Evolutionary conservation across 35 echinoderm and acorn worm genomes (phyloP), one percentile per base, ranked within the genome.

Genomic region (Heliocidaris erythrogramma): DNA sequence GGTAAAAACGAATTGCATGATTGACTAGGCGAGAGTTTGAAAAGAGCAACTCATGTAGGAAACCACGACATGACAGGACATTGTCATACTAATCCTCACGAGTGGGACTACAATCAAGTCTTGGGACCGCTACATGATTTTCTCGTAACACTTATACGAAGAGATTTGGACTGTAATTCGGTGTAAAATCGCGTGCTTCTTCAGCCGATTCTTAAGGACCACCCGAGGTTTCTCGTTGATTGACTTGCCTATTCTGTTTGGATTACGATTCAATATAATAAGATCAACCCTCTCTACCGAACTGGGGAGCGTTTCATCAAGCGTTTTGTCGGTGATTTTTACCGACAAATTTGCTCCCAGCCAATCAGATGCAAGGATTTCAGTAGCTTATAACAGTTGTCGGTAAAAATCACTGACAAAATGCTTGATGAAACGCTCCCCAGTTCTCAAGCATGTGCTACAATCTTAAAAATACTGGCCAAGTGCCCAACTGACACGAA

Each of bases 161-260:
- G 21, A 60, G 65, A n/a, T 78, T 78, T 0, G 65, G 18, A 27
- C 65, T 78, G 65, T 78, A 78, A 7, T 78, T 78, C 65, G 3
- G 27, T 78, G 65, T 78, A n/a, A 78, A 78, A 78, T 78, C 65
- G 65, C 65, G 65, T 78, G 65, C 65, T 78, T 78, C 65, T 78
- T n/a, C 65, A n/a, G 27, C 65, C 65, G 65, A 78, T 78, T 78
- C 18, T 16, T 32, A 89, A 89, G 24, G 87, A 89, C 87, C 87
- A 89, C 87, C 87, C 87, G 87, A 47, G 87, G 87, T 89, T 89
- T 89, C 31, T 9, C 32, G 47, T n/a, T 48, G 87, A 89, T 89
- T 89, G 87, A 89, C 87, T 32, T 18, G 65, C 21, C 65, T 78
- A 78, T 78, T 78, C 65, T 78, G 65, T 78, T 78, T 78, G 65